These are phyloP conservation scores for Papilio demoleus DNA, from an alignment of 2,888 invertebrate species.

Conservation along the genomic window DNA sequence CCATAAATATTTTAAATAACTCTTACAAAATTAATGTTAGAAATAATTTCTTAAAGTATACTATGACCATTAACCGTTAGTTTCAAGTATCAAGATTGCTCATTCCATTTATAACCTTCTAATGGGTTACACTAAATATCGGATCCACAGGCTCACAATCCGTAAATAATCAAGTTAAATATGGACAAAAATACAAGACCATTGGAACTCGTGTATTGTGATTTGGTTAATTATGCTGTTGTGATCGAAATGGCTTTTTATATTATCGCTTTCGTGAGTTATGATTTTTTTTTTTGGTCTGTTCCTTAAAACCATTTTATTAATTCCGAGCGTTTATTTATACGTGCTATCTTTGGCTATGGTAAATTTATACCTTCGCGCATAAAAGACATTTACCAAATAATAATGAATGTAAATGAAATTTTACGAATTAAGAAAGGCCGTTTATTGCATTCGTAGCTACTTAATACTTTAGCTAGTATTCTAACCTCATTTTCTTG, in stretches of 20 bases:
- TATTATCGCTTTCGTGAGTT: slow-evolving; percentile 13
- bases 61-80: too few species aligned
- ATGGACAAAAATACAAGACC: slow-evolving; percentile 50
- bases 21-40: too few species aligned
- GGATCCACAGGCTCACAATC: slow-evolving; percentile 48
- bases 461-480: neutral
- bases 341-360: neutral
- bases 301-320: neutral
- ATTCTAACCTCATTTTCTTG: neutral
- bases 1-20: too few species aligned
- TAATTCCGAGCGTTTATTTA: neutral
- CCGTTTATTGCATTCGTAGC: neutral
- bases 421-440: too few species aligned
- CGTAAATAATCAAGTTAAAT: slow-evolving; percentile 68
- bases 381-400: too few species aligned
- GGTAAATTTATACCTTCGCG: neutral
- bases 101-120: slow-evolving; percentile 41
- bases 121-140: slow-evolving; percentile 46
- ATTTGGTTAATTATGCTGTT: slow-evolving; percentile 39
- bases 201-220: slow-evolving; percentile 28
- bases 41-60: too few species aligned
- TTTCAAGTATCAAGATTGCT: slow-evolving; percentile 44
- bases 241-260: slow-evolving; percentile 32
- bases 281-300: neutral
- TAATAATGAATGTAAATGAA: too few species aligned